Evolutionary conservation across 2,113 vertebrate genomes (phyloP).

Genomic region (Grantiella picta): DNA sequence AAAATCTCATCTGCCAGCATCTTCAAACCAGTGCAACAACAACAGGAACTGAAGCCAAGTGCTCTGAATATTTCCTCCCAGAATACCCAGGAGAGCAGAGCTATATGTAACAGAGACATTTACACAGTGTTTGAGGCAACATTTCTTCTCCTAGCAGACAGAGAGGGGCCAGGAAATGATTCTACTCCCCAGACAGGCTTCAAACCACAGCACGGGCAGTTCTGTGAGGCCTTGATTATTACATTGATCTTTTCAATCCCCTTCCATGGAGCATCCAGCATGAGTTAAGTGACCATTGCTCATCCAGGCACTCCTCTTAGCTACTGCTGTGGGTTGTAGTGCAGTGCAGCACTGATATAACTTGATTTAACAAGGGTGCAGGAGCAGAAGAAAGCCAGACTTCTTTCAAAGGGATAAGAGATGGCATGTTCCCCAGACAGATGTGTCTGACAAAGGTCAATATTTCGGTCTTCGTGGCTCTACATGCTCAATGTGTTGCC

Average conservation of each 20-base stretch:
- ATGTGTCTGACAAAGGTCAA: neutral
- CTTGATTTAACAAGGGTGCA: neutral
- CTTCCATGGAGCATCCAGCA: neutral
- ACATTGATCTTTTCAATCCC: neutral
- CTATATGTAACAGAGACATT: neutral
- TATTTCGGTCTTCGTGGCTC: neutral
- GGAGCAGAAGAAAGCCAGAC: neutral
- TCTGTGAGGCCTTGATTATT: neutral
- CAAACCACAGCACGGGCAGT: neutral
- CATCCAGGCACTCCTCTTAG: neutral
- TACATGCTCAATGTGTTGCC: neutral
- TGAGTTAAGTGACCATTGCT: neutral
- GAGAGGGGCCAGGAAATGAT: neutral
- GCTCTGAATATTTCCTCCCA: neutral
- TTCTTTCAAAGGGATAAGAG: neutral
- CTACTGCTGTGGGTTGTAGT: neutral
- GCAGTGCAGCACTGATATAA: neutral
- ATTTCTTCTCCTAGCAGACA: neutral
- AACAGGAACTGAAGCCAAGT: neutral
- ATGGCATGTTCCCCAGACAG: neutral
- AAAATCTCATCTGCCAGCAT: neutral
- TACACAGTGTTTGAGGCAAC: neutral
- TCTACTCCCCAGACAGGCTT: neutral
- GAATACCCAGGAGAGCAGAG: neutral
- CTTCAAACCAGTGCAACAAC: neutral